phyloP scores from a whole-genome alignment of 1,140 invertebrate genomes.

The Dryas iulia region DNA sequence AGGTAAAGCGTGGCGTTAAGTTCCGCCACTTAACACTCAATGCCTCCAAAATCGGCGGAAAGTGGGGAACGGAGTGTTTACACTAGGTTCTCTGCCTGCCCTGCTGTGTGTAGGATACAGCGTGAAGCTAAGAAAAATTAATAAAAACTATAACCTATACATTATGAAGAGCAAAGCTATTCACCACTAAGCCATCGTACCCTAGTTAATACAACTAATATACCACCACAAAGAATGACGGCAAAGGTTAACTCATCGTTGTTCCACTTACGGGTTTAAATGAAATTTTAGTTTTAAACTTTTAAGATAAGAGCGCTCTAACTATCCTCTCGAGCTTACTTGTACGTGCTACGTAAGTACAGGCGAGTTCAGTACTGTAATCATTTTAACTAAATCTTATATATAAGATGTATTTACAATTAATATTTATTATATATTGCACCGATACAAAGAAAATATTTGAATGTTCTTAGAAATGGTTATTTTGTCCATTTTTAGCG shows the following conservation, averaged over 20 bases:
- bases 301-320: slow-evolving; percentile 2
- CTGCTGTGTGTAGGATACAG: neutral
- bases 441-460: too few relatives aligned
- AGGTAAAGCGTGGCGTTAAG: neutral
- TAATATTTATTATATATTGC: neutral
- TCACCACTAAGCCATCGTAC: neutral
- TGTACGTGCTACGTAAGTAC: neutral
- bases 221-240: neutral
- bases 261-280: slow-evolving; percentile 1
- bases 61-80: neutral
- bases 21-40: neutral
- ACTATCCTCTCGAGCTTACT: slow-evolving; percentile 2
- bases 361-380: neutral
- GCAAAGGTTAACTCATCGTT: neutral
- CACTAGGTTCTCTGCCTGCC: neutral
- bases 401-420: neutral
- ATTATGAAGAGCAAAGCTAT: neutral
- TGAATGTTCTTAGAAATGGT: too few relatives aligned
- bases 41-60: neutral
- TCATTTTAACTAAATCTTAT: neutral
- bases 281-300: slow-evolving; percentile 4
- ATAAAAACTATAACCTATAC: too few relatives aligned
- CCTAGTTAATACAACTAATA: neutral
- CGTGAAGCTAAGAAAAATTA: neutral
- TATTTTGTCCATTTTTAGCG: too few relatives aligned